A percentile compares a stretch with the other conserved stretches of the same genome.
Conservation (phyloP, 37 sponge, comb jelly and placozoan species). For the Aplysina aerophoba region DNA sequence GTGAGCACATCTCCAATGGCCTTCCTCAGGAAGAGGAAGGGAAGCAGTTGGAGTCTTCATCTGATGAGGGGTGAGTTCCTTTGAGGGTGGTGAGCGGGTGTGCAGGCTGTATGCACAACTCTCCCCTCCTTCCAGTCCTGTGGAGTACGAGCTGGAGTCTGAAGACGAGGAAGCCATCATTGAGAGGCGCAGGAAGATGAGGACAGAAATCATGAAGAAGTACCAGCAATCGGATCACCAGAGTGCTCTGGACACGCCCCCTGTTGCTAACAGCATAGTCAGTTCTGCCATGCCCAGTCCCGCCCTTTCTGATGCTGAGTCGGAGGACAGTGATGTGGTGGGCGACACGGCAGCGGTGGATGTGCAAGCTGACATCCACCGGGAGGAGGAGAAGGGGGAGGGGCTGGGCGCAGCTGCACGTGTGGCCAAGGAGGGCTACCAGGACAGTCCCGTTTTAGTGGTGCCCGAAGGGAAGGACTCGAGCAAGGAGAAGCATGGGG, state of each 20-base stretch:
- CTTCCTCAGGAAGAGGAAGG: constrained; percentile 13
- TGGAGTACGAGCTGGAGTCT: constrained; percentile 65
- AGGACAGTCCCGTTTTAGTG: not conserved
- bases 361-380: constrained; percentile 23
- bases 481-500: not conserved
- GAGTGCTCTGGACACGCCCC: not conserved
- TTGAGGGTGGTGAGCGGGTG: not conserved
- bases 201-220: constrained; percentile 81
- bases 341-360: constrained; percentile 46
- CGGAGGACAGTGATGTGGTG: constrained; percentile 52
- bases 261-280: not conserved
- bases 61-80: constrained; percentile 12
- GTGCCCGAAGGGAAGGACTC: not conserved
- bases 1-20: constrained; percentile 15
- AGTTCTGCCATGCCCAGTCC: constrained; percentile 42
- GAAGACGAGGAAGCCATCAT: constrained; percentile 94
- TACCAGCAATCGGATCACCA: constrained; percentile 45
- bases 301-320: constrained; percentile 6
- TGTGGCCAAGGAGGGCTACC: constrained; percentile 14
- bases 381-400: constrained; percentile 23
- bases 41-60: not conserved
- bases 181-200: constrained; percentile 73
- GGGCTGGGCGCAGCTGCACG: not conserved
- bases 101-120: not conserved
- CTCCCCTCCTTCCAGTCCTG: constrained; percentile 30